A percentile compares a stretch with the other conserved stretches of the same genome.
Conservation (phyloP, 2,888 invertebrate genomes). For the Osedax frankpressi region DNA sequence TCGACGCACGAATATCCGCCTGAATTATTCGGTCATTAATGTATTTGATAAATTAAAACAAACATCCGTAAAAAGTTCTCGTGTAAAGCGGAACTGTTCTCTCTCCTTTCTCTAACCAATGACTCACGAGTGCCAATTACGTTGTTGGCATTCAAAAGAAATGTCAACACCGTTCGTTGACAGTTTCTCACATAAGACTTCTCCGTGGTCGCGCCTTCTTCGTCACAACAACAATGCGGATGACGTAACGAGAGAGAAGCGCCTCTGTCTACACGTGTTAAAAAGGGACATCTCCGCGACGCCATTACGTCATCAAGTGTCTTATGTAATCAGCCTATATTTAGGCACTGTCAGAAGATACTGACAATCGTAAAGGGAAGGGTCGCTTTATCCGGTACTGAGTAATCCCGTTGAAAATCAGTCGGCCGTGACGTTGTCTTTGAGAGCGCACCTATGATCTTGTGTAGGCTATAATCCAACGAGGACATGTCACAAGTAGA, state of each 20-base stretch:
- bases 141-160: neutral
- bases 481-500: neutral
- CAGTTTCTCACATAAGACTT: neutral
- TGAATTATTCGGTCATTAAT: neutral
- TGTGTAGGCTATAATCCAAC: neutral
- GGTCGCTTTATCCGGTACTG: neutral
- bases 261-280: conserved; percentile 7
- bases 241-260: neutral
- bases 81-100: neutral
- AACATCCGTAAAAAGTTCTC: neutral
- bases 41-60: neutral
- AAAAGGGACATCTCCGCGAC: conserved; percentile 1
- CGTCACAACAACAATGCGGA: conserved; percentile 4
- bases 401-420: conserved; percentile 5
- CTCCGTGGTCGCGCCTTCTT: neutral
- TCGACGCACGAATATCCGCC: too few relatives aligned
- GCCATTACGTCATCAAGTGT: conserved; percentile 3
- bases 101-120: conserved; percentile 1
- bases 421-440: neutral
- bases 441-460: neutral
- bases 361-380: conserved; percentile 3
- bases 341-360: conserved; percentile 5
- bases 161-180: conserved; percentile 9
- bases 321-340: neutral
- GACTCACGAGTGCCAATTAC: neutral